Percentiles rank a stretch among this genome's conserved stretches.
These are phyloP conservation scores for Anser cygnoides DNA, from an alignment of 2,113 vertebrate species.

Conservation along the genomic window DNA sequence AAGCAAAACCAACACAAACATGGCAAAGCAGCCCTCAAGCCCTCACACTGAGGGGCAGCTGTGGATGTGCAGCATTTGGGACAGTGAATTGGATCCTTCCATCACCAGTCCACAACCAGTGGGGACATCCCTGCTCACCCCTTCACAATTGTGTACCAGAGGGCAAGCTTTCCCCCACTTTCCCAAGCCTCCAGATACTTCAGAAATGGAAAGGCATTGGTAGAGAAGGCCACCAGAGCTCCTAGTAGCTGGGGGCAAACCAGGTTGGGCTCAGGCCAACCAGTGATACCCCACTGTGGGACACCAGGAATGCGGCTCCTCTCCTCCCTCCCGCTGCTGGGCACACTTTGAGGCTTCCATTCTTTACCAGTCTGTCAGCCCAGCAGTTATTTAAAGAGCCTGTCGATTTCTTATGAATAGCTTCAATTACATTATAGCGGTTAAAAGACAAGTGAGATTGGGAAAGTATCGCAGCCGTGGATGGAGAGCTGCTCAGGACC, in stretches of 20 bases:
- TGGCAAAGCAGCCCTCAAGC: background rate
- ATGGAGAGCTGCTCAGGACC: background rate
- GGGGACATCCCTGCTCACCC: background rate
- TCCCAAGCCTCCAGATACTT: background rate
- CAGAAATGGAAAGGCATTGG: background rate
- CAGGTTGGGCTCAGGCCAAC: background rate
- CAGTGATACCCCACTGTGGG: background rate
- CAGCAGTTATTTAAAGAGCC: slow-evolving; percentile 47
- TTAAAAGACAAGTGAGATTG: slow-evolving; percentile 23
- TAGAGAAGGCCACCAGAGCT: background rate
- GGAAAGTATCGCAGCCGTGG: rapidly evolving
- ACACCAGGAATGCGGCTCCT: background rate
- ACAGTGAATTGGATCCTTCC: background rate
- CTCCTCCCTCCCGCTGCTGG: background rate
- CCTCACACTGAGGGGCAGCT: background rate
- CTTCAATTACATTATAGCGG: slow-evolving; percentile 42
- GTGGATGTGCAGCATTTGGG: background rate
- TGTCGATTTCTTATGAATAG: slow-evolving; percentile 53
- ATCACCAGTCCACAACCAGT: background rate
- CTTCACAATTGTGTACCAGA: background rate
- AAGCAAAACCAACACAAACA: background rate
- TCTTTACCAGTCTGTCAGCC: background rate
- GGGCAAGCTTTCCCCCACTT: no score
- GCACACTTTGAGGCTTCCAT: slow-evolving; percentile 33
- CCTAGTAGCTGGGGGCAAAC: no score